phyloP scores from a whole-genome alignment of 1,140 invertebrate genomes.

The Drosophila arawakana region DNA sequence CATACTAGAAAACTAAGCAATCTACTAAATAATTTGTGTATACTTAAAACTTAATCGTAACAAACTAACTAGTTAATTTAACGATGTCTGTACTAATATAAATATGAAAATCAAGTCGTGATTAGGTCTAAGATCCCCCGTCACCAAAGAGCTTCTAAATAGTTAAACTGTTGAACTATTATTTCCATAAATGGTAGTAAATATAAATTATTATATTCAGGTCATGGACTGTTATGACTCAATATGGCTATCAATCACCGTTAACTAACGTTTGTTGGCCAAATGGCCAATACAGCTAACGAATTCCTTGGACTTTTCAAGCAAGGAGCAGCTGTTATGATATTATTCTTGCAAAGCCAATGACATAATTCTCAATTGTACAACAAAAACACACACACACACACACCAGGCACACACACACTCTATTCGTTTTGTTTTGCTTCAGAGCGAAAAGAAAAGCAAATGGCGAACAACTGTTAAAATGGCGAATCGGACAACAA shows the following conservation, averaged over 20 bases:
- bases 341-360: constrained; percentile 36
- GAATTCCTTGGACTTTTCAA: constrained; percentile 15
- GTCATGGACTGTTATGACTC: constrained; percentile 30
- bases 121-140: constrained; percentile 77
- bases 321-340: constrained; percentile 21
- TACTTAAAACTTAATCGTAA: constrained; percentile 62
- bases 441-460: constrained; percentile 2
- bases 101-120: constrained; percentile 54
- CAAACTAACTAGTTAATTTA: constrained; percentile 42
- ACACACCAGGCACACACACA: constrained; percentile 14
- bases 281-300: constrained; percentile 32
- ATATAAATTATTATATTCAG: background rate
- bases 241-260: constrained; percentile 28
- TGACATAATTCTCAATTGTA: constrained; percentile 49
- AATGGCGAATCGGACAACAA: constrained; percentile 23
- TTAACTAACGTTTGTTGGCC: constrained; percentile 16
- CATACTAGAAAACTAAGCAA: constrained; percentile 44
- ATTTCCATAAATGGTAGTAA: constrained; percentile 1
- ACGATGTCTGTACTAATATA: constrained; percentile 23
- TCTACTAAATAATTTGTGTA: constrained; percentile 47
- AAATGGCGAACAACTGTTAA: constrained; percentile 23
- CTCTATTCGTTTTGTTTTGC: constrained; percentile 1
- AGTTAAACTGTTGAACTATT: constrained; percentile 48
- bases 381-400: constrained; percentile 26
- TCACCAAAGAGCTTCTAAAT: constrained; percentile 69